Evolutionary conservation across 2,888 invertebrate species (phyloP), one percentile per base, ranked within the genome.

Genomic region (Rotaria socialis): DNA sequence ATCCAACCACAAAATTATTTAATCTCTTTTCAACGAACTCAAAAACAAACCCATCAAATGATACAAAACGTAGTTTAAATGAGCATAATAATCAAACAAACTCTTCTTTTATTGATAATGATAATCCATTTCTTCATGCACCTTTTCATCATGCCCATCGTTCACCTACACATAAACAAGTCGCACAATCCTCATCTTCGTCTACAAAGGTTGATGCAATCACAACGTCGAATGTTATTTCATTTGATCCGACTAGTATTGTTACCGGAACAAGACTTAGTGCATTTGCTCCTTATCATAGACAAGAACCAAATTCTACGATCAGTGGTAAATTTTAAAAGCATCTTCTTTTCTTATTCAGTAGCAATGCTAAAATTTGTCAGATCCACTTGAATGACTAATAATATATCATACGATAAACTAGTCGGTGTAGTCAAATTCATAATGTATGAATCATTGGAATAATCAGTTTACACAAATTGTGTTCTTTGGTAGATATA

Each of bases 261-360:
- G 43, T 80, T 3, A 10, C 47, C 24, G 47, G 80, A 14, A 80
- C 22, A 80, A 43, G 80, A 47, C 43, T 41, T 11, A 85, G 85
- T 35, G 86, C 86, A 47, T 86, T 86, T 85, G 85, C 85, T 27
- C 86, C 86, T 19, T 86, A 86, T 50, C 67, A 84, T 27, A 85
- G 80, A 85, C 86, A 85, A 55, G 80, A 80, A 80, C 47, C 47
- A 47, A 27, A 67, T 67, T 43, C 80, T 10, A 47, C 11, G 8
- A 80, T 24, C 22, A 47, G n/a, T 67, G 67, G 67, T 67, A 67
- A 67, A 80, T n/a, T 52, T 35, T 35, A 35, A 35, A 35, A 35
- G 35, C 35, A 35, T 35, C 35, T 35, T 35, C 35, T 35, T 35
- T 35, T 35, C 35, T 35, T 35, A 35, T 35, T 35, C 35, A 35